These are phyloP conservation scores for Pantherophis guttatus DNA, from an alignment of 2,113 vertebrate genomes.

Conservation along the genomic window DNA sequence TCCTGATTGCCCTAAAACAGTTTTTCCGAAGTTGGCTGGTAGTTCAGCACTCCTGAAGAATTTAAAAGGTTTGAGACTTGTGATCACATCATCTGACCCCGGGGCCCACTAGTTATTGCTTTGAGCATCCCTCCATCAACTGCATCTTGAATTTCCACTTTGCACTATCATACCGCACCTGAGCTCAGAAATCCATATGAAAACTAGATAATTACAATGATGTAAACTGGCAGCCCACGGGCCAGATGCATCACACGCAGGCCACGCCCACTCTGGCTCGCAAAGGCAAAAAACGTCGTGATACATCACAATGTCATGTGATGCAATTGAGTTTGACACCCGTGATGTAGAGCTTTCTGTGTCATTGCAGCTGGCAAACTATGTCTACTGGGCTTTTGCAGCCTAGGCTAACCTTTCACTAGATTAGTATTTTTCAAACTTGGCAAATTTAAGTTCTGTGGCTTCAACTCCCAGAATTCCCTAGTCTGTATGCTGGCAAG, in stretches of 20 bases:
- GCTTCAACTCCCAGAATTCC: not conserved
- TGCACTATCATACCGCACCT: not conserved
- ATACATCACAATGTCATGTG: too few relatives aligned
- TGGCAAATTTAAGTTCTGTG: not conserved
- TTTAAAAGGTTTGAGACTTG: not conserved
- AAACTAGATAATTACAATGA: not conserved
- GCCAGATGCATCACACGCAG: too few relatives aligned
- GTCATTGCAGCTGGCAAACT: not conserved
- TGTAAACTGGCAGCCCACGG: not conserved
- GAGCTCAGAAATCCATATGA: not conserved
- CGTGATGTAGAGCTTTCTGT: not conserved
- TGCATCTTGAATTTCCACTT: not conserved
- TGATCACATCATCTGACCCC: not conserved
- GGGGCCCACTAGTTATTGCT: not conserved
- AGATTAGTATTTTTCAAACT: not conserved
- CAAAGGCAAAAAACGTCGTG: too few relatives aligned
- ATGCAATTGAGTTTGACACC: too few relatives aligned
- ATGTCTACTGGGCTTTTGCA: not conserved
- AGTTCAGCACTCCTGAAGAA: not conserved
- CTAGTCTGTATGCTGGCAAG: not conserved
- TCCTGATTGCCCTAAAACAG: not conserved
- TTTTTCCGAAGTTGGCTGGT: not conserved
- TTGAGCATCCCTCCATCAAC: not conserved
- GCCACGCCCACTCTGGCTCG: too few relatives aligned
- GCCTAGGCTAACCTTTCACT: not conserved